Conservation (phyloP, 1,140 invertebrate genomes). For the Trachymyrmex cornetzi region DNA sequence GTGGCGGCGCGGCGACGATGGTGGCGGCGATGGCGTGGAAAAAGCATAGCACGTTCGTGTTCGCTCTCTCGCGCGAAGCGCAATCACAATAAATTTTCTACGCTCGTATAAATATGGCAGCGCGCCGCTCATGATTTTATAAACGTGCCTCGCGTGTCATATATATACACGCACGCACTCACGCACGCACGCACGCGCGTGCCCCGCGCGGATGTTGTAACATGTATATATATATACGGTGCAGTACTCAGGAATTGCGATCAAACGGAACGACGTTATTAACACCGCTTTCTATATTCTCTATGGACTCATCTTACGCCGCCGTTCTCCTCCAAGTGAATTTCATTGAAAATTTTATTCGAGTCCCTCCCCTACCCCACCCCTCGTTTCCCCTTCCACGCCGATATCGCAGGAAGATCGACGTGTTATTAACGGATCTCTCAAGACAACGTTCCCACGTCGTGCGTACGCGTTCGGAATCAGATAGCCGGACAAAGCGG, state of each 20-base stretch:
- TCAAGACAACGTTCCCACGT: slow-evolving; percentile 41
- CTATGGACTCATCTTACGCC: slow-evolving; percentile 37
- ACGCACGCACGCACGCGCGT: not conserved
- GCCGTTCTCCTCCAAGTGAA: not conserved
- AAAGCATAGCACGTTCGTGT: slow-evolving; percentile 45
- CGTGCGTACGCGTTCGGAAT: slow-evolving; percentile 2
- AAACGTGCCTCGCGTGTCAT: slow-evolving; percentile 52
- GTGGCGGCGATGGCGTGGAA: slow-evolving; percentile 3
- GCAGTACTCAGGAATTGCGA: slow-evolving; percentile 61
- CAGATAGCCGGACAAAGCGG: slow-evolving; percentile 43
- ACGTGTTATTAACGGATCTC: slow-evolving; percentile 35
- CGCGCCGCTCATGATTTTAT: slow-evolving; percentile 76
- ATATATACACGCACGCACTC: no score
- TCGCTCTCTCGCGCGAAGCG: slow-evolving; percentile 51
- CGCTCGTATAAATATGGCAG: slow-evolving; percentile 72
- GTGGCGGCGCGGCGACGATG: not conserved
- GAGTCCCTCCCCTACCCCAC: not conserved
- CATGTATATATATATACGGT: not conserved
- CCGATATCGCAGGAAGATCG: slow-evolving; percentile 14
- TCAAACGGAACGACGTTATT: slow-evolving; percentile 62
- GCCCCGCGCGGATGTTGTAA: not conserved
- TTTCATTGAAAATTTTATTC: slow-evolving; percentile 43
- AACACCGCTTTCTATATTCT: slow-evolving; percentile 47
- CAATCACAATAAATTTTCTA: slow-evolving; percentile 78
- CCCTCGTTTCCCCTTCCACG: not conserved